Percentiles rank a stretch among this genome's conserved stretches.
phyloP scores from a whole-genome alignment of 2,113 vertebrate genomes.

The Clarias magur region DNA sequence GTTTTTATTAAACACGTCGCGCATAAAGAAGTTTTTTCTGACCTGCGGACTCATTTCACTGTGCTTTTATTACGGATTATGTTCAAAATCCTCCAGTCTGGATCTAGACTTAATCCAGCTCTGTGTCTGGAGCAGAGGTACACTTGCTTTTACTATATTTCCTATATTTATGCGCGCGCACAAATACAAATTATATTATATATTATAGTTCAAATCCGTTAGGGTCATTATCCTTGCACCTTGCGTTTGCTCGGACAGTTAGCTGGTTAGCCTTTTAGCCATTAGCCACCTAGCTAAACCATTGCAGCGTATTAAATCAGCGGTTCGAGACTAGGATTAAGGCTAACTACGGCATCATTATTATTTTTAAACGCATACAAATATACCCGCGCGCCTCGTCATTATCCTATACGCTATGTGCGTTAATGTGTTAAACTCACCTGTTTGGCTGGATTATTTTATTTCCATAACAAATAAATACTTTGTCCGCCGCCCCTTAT shows the following conservation, averaged over 20 bases:
- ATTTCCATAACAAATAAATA: constrained; percentile 46
- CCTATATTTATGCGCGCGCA: background rate
- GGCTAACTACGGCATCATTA: constrained; percentile 8
- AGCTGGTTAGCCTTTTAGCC: constrained; percentile 35
- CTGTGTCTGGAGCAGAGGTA: background rate
- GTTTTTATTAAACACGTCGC: background rate
- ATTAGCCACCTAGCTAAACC: constrained; percentile 44
- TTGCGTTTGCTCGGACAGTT: background rate
- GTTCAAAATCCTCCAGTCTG: background rate
- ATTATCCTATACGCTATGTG: background rate
- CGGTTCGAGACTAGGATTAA: constrained; percentile 44
- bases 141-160: background rate
- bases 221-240: background rate
- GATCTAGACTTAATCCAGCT: constrained; percentile 30
- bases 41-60: background rate
- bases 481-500: constrained; percentile 48
- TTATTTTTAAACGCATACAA: background rate
- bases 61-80: background rate
- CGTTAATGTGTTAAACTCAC: constrained; percentile 23
- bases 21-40: background rate
- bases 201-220: background rate
- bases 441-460: constrained; percentile 33
- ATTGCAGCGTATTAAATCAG: constrained; percentile 45
- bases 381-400: background rate
- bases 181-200: background rate